phyloP scores from a whole-genome alignment of 2,888 invertebrate genomes.

The Archips xylosteana region DNA sequence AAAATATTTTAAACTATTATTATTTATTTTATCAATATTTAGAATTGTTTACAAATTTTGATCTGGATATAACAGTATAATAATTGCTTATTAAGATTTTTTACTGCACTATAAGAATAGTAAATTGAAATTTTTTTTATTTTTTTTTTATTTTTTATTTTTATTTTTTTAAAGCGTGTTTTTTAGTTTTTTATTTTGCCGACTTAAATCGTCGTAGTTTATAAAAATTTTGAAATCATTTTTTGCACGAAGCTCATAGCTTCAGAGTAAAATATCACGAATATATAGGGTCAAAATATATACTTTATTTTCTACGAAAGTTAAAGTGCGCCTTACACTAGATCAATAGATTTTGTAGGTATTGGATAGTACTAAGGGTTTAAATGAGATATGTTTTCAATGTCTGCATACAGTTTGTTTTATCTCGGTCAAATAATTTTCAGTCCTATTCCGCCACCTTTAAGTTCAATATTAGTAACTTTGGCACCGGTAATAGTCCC shows the following conservation, averaged over 20 bases:
- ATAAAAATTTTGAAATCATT: neutral
- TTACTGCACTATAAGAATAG: too few species aligned
- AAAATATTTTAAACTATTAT: too few species aligned
- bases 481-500: slow-evolving; percentile 3
- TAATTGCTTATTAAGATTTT: too few species aligned
- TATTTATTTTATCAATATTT: too few species aligned
- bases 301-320: neutral
- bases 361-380: slow-evolving; percentile 15
- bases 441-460: neutral
- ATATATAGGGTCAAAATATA: too few species aligned
- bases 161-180: too few species aligned
- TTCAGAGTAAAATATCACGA: neutral
- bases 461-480: slow-evolving; percentile 1
- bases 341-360: slow-evolving; percentile 5
- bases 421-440: neutral
- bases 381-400: slow-evolving; percentile 19
- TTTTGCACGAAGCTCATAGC: neutral
- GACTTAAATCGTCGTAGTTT: neutral
- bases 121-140: too few species aligned
- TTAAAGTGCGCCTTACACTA: neutral
- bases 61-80: too few species aligned
- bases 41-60: too few species aligned
- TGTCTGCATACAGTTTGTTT: neutral
- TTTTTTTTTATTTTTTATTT: too few species aligned
- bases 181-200: slow-evolving; percentile 8